Base-by-base conservation (phyloP, 2,113 vertebrate species). In the Bagarius yarrelli region DNA sequence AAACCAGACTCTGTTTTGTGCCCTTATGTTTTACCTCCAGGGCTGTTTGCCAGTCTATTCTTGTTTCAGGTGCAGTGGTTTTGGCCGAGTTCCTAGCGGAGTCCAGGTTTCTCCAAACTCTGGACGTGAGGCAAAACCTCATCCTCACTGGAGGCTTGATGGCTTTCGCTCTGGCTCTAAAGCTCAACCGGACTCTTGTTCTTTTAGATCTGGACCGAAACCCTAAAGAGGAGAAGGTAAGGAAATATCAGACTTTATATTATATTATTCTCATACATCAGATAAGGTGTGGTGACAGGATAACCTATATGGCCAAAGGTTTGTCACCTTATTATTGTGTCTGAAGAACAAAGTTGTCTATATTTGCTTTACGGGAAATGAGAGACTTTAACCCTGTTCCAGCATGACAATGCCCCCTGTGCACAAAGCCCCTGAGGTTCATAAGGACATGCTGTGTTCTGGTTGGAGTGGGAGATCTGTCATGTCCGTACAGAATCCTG, bases 61-160 rank as follows among this genome's bases (percentile, higher is more conserved):
- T 14, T 0, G 1, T 52, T 25, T n/a, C 59, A 91, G 88, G 88
- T 36, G 87, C 87, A 1, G 89, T 90, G 80, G 87, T 90, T 0
- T 30, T 92, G 86, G 93, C 92, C 0, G 93, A 94, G 87, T 88
- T 92, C 80, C 79, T 93, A 0, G 91, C 86, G 0, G 89, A 91
- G 50, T 67, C 84, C 8, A 78, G 40, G 52, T 21, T 81, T 15
- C 88, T 90, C 36, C 88, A 87, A 81, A 82, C 59, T 0, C 81
- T 89, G 86, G 91, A 94, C 69, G 78, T 92, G 27, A 81, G 86
- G 79, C 83, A 88, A 71, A 94, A 94, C 44, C 73, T 82, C 63
- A 79, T 90, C 59, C 72, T 59, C 50, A 71, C 92, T 0, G 91
- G 88, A 67, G 91, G 87, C 5, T 71, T 92, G 80, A 89, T 93